Conservation (phyloP, 2,888 invertebrate genomes). For the Xylota segnis region DNA sequence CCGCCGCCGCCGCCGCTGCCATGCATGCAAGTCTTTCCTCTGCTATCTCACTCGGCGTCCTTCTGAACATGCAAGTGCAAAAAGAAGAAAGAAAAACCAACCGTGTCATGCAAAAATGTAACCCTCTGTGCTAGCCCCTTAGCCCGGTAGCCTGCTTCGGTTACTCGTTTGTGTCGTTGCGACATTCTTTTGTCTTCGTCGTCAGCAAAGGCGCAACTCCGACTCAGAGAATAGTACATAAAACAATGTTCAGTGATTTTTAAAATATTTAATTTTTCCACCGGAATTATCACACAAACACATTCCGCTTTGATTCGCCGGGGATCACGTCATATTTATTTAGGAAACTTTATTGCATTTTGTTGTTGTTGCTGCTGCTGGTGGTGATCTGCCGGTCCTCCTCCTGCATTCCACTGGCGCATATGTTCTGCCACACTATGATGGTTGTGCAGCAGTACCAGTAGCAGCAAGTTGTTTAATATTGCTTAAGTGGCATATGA, state of each 20-base stretch:
- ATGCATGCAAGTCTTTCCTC: constrained; percentile 37
- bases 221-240: neutral
- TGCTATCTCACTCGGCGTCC: constrained; percentile 50
- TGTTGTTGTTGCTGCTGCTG: neutral
- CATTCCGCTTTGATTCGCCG: constrained; percentile 1
- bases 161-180: constrained; percentile 57
- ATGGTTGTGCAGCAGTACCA: constrained; percentile 7
- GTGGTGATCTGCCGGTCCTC: neutral
- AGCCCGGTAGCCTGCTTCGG: constrained; percentile 38
- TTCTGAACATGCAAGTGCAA: constrained; percentile 50
- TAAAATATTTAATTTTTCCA: constrained; percentile 68
- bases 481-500: constrained; percentile 41
- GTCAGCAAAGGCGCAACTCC: neutral
- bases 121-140: constrained; percentile 20
- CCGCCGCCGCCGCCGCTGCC: constrained; percentile 13
- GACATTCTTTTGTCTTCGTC: constrained; percentile 73
- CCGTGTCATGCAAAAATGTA: constrained; percentile 62
- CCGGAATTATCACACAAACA: constrained; percentile 56
- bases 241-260: constrained; percentile 65
- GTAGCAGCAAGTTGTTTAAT: constrained; percentile 44
- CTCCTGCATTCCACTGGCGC: constrained; percentile 36
- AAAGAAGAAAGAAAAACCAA: constrained; percentile 41
- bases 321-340: constrained; percentile 72
- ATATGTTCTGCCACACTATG: constrained; percentile 47
- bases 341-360: constrained; percentile 66